Conservation (phyloP, 2,797 vertebrate species). For the Acanthopagrus latus region DNA sequence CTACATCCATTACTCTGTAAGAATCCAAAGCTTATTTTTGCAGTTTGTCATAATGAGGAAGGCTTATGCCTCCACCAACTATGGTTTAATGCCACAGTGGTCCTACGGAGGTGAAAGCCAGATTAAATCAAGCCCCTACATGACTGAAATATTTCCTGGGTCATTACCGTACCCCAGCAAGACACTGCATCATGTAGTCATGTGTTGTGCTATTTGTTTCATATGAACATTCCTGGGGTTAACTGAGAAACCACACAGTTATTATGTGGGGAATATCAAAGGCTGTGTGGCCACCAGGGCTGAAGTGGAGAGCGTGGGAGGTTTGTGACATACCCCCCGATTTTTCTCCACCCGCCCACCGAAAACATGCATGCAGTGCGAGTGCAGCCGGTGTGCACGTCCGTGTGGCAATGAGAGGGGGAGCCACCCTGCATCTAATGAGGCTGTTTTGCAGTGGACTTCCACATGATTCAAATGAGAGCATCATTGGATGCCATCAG, state of each 20-base stretch:
- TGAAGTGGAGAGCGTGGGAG: slow-evolving; percentile 75
- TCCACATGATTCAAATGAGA: slow-evolving; percentile 17
- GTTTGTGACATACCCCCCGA: slow-evolving; percentile 69
- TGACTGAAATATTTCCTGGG: slow-evolving; percentile 59
- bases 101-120: slow-evolving; percentile 49
- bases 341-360: slow-evolving; percentile 66
- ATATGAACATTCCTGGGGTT: slow-evolving; percentile 77
- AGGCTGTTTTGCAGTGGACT: slow-evolving; percentile 12
- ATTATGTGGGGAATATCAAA: slow-evolving; percentile 82
- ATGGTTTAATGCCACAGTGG: slow-evolving; percentile 7
- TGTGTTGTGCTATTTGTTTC: slow-evolving; percentile 78
- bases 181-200: slow-evolving; percentile 51
- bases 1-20: background rate
- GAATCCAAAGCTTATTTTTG: slow-evolving; percentile 21
- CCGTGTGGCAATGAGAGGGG: slow-evolving; percentile 2
- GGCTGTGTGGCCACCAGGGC: slow-evolving; percentile 67
- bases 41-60: slow-evolving; percentile 11
- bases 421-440: slow-evolving; percentile 11
- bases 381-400: slow-evolving; percentile 35
- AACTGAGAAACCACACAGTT: slow-evolving; percentile 72
- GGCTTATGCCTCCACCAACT: slow-evolving; percentile 30
- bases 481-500: slow-evolving; percentile 15
- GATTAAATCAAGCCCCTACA: slow-evolving; percentile 60
- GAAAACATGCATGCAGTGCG: slow-evolving; percentile 40
- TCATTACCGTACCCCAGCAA: slow-evolving; percentile 44